phyloP scores from a whole-genome alignment of 2,113 vertebrate genomes.

The Mobula birostris region DNA sequence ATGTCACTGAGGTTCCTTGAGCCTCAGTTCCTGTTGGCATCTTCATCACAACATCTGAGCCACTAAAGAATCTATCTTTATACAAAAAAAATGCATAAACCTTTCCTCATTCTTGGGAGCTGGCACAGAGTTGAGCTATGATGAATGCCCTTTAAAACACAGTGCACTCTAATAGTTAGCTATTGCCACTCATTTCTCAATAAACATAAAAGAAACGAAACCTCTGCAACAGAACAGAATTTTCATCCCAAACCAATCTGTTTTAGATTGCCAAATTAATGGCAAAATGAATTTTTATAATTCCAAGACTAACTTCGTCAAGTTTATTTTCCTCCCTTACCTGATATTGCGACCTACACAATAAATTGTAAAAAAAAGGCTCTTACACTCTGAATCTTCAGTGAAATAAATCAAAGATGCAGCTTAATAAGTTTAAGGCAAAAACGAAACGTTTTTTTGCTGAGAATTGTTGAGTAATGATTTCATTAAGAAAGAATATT shows the following conservation, averaged over 20 bases:
- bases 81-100: not conserved
- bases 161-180: not conserved
- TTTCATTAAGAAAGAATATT: not conserved
- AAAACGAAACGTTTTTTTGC: not conserved
- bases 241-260: slow-evolving; percentile 64
- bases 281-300: slow-evolving; percentile 86
- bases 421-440: not conserved
- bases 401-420: not conserved
- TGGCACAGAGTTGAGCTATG: slow-evolving; percentile 2
- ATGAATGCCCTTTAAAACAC: not conserved
- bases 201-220: not conserved
- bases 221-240: slow-evolving; percentile 51
- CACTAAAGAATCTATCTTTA: not conserved
- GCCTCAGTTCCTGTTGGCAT: slow-evolving; percentile 7
- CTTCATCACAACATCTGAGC: slow-evolving; percentile 39
- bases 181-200: slow-evolving; percentile 1
- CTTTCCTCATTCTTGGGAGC: not conserved
- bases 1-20: not conserved
- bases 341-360: slow-evolving; percentile 49
- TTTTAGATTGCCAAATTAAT: slow-evolving; percentile 64
- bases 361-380: not conserved
- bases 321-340: slow-evolving; percentile 61
- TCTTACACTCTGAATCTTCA: not conserved
- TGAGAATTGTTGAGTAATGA: not conserved
- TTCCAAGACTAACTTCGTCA: slow-evolving; percentile 63